Evolutionary conservation across 2,888 invertebrate genomes (phyloP).

Genomic region (Pristionchus japonicus): DNA sequence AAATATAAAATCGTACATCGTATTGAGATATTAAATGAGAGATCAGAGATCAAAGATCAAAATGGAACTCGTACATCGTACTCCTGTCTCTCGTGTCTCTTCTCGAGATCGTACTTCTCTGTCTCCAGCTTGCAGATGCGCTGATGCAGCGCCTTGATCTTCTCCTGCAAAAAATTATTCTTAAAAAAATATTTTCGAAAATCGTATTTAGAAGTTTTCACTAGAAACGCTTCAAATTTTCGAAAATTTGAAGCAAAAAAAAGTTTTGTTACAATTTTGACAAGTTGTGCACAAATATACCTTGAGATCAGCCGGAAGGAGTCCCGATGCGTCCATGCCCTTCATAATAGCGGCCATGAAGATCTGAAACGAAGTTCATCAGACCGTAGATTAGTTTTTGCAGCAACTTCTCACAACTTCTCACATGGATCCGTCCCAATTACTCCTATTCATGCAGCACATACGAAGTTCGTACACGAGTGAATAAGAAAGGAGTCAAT

Average conservation of each 20-base stretch:
- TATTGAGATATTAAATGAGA: neutral
- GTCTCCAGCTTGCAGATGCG: conserved; percentile 73
- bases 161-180: neutral
- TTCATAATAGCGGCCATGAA: conserved; percentile 37
- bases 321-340: conserved; percentile 40
- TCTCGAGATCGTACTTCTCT: conserved; percentile 74
- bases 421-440: neutral
- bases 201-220: too few species aligned
- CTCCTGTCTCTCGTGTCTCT: conserved; percentile 73
- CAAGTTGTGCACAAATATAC: too few species aligned
- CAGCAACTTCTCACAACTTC: too few species aligned
- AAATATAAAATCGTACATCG: too few species aligned
- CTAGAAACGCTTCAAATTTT: too few species aligned
- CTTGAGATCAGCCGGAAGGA: conserved; percentile 45
- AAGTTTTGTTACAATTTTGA: too few species aligned
- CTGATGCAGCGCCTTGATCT: conserved; percentile 67
- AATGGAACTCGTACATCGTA: conserved; percentile 67
- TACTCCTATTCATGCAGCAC: neutral
- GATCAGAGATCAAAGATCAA: neutral
- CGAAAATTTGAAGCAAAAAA: too few species aligned
- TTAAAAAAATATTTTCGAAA: neutral
- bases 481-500: neutral
- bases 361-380: conserved; percentile 1
- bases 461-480: neutral
- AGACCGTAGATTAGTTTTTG: neutral